Percentiles rank a stretch among this genome's conserved stretches.
Conservation (phyloP, 2,797 vertebrate species). For the Nothura maculosa region DNA sequence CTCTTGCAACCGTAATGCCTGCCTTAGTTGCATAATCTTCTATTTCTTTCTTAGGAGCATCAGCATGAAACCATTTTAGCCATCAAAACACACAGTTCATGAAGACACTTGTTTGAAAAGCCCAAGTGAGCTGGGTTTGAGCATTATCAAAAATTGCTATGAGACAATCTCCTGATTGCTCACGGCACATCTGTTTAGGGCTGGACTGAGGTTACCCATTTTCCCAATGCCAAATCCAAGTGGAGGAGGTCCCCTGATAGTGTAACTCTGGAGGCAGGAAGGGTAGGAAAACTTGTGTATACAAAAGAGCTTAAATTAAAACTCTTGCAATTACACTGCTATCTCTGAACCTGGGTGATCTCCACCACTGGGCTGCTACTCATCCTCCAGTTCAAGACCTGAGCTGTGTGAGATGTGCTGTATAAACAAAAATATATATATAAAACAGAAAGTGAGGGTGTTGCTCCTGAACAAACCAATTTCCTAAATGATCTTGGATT, state of each 20-base stretch:
- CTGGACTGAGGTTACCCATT: background rate
- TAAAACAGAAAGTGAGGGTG: accelerated
- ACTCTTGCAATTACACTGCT: background rate
- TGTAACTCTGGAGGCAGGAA: background rate
- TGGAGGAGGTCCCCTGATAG: background rate
- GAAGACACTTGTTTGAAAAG: background rate
- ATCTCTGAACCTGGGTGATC: background rate
- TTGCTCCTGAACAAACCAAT: background rate
- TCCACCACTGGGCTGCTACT: background rate
- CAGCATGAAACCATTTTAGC: background rate
- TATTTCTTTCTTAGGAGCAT: background rate
- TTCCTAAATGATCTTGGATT: background rate
- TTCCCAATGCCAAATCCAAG: background rate
- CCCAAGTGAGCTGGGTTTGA: background rate
- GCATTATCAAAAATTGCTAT: background rate
- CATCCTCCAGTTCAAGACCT: background rate
- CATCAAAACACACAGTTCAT: background rate
- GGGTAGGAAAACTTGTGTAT: background rate
- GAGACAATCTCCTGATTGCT: background rate
- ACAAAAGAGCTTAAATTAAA: background rate
- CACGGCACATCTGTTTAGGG: background rate
- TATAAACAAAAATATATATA: background rate
- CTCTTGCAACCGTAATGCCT: background rate
- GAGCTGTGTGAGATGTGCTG: background rate
- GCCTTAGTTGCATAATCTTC: background rate